Evolutionary conservation across 1,140 invertebrate genomes (phyloP).

Genomic region (Bradynema listronoti): DNA sequence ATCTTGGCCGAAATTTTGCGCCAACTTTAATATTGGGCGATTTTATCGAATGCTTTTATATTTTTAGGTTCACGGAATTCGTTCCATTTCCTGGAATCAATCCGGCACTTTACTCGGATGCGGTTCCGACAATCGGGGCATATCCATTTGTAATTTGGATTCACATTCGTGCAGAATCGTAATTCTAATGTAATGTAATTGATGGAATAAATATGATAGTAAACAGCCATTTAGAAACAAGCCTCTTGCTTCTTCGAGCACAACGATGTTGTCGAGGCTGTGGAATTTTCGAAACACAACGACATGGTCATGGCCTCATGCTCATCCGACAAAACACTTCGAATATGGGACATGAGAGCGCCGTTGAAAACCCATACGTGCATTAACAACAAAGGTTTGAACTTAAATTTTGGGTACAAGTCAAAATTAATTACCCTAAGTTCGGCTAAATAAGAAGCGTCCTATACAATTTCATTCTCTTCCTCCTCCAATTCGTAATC

Average conservation of each 20-base stretch:
- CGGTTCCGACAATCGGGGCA: conserved; percentile 28
- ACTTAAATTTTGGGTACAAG: too few species aligned
- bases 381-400: too few species aligned
- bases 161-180: conserved; percentile 28
- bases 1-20: too few species aligned
- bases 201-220: background rate
- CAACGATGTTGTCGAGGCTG: conserved; percentile 32
- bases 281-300: conserved; percentile 28
- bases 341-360: conserved; percentile 34
- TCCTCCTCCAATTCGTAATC: too few species aligned
- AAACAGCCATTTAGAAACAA: conserved; percentile 26
- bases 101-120: conserved; percentile 22
- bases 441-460: too few species aligned
- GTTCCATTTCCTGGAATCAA: conserved; percentile 24
- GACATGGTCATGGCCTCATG: conserved; percentile 34
- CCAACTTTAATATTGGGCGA: too few species aligned
- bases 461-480: too few species aligned
- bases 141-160: conserved; percentile 33
- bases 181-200: background rate
- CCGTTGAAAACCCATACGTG: too few species aligned
- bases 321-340: conserved; percentile 36
- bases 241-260: conserved; percentile 26
- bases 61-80: conserved; percentile 13
- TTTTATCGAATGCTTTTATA: too few species aligned
- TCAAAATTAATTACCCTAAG: too few species aligned